phyloP scores from a whole-genome alignment of 1,140 invertebrate species.

The Babylonia areolata region DNA sequence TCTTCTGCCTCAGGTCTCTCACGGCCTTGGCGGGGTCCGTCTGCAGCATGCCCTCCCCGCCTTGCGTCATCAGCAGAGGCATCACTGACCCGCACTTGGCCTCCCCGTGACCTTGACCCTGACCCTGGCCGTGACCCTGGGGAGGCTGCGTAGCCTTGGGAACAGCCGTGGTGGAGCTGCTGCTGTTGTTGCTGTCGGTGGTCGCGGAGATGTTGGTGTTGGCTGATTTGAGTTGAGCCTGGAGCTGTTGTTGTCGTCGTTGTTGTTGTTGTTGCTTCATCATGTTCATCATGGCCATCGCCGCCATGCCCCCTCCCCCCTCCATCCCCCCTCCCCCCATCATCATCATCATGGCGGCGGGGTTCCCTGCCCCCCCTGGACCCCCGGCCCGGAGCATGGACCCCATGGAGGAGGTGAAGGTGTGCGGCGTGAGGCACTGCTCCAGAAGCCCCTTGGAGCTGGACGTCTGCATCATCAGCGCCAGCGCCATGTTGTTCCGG shows the following conservation, averaged over 20 bases:
- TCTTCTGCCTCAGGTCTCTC: constrained; percentile 4
- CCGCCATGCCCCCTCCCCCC: not conserved
- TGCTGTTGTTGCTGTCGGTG: no score
- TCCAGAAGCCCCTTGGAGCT: not conserved
- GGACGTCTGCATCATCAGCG: not conserved
- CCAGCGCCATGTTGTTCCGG: not conserved
- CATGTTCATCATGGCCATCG: constrained; percentile 37
- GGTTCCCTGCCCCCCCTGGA: not conserved
- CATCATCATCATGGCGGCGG: constrained; percentile 29
- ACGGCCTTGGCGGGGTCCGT: not conserved
- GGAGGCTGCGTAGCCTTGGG: no score
- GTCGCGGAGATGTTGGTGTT: no score
- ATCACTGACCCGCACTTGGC: not conserved
- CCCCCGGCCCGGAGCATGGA: not conserved
- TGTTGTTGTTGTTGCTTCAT: not conserved
- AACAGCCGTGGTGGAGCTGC: no score
- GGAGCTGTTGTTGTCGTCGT: no score
- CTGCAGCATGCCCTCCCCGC: not conserved
- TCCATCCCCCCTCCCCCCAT: not conserved
- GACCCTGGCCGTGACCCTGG: no score
- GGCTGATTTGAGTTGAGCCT: no score
- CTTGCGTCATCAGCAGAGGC: constrained; percentile 19
- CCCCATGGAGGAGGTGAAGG: not conserved
- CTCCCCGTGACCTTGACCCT: not conserved
- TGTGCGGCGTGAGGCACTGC: not conserved